These are phyloP conservation scores for Galleria mellonella DNA, from an alignment of 1,140 invertebrate species.

Conservation along the genomic window DNA sequence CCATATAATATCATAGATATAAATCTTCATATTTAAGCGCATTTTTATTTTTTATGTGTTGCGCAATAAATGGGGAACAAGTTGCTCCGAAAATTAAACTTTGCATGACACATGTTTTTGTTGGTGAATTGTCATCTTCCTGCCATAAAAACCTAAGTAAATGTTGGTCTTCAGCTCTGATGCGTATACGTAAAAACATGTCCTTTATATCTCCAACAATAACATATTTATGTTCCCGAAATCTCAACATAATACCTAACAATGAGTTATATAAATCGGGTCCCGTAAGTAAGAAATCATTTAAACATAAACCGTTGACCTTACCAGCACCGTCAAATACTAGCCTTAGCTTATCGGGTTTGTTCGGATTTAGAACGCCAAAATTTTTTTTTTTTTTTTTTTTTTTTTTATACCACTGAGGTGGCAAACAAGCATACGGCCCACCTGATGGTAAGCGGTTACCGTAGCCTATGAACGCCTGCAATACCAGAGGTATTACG, in stretches of 20 bases:
- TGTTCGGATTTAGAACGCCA: slow-evolving; percentile 23
- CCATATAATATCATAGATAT: slow-evolving; percentile 43
- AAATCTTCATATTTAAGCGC: slow-evolving; percentile 11
- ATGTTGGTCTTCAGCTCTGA: slow-evolving; percentile 26
- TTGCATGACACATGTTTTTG: slow-evolving; percentile 12
- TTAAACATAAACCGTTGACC: slow-evolving; percentile 18
- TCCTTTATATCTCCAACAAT: slow-evolving; percentile 34
- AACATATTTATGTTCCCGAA: slow-evolving; percentile 26
- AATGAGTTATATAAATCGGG: slow-evolving; percentile 29
- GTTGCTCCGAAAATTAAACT: slow-evolving; percentile 19
- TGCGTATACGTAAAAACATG: slow-evolving; percentile 39
- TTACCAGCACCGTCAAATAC: slow-evolving; percentile 30
- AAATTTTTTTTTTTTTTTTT: no score
- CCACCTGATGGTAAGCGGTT: no score
- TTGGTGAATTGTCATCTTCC: not conserved
- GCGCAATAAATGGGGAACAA: slow-evolving; percentile 16
- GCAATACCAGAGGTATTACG: no score
- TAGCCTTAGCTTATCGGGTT: slow-evolving; percentile 26
- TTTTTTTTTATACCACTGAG: no score
- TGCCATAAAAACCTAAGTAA: slow-evolving; percentile 37
- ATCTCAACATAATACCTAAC: slow-evolving; percentile 29
- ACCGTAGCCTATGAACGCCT: no score
- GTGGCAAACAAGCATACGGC: no score
- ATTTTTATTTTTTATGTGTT: slow-evolving; percentile 23
- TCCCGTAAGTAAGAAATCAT: slow-evolving; percentile 24